phyloP scores from a whole-genome alignment of 23 tunicate genomes.

The Styela plicata region DNA sequence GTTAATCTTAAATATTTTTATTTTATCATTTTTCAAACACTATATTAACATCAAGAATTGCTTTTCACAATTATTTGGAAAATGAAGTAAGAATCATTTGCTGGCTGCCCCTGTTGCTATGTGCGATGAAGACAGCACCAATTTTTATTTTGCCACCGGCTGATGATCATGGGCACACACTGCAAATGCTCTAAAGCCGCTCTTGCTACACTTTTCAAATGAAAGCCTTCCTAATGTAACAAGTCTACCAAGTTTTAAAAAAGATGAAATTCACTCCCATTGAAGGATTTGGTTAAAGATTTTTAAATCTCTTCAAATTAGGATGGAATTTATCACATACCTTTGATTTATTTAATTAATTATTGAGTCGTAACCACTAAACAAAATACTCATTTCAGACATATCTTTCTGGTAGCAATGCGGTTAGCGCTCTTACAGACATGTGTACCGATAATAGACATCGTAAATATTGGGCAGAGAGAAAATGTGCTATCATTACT shows the following conservation, averaged over 20 bases:
- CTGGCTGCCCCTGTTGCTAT: too few relatives aligned
- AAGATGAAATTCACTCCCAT: too few relatives aligned
- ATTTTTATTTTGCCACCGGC: too few relatives aligned
- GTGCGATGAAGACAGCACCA: too few relatives aligned
- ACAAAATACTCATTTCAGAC: constrained; percentile 42
- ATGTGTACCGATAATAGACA: constrained; percentile 81
- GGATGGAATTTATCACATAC: background rate
- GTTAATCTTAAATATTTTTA: constrained; percentile 23
- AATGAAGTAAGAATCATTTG: too few relatives aligned
- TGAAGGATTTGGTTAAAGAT: too few relatives aligned
- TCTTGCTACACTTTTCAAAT: too few relatives aligned
- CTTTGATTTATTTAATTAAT: background rate
- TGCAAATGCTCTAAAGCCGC: too few relatives aligned
- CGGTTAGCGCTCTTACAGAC: constrained; percentile 75
- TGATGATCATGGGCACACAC: too few relatives aligned
- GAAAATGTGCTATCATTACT: constrained; percentile 88
- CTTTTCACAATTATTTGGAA: too few relatives aligned
- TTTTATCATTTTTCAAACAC: background rate
- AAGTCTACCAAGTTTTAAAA: too few relatives aligned
- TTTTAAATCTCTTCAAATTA: background rate
- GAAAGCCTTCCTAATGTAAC: too few relatives aligned
- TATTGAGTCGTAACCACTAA: background rate
- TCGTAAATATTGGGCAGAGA: constrained; percentile 93
- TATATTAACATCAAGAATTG: background rate
- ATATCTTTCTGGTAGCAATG: constrained; percentile 73